These are phyloP conservation scores for Cydia splendana DNA, from an alignment of 1,140 invertebrate genomes.

Conservation along the genomic window DNA sequence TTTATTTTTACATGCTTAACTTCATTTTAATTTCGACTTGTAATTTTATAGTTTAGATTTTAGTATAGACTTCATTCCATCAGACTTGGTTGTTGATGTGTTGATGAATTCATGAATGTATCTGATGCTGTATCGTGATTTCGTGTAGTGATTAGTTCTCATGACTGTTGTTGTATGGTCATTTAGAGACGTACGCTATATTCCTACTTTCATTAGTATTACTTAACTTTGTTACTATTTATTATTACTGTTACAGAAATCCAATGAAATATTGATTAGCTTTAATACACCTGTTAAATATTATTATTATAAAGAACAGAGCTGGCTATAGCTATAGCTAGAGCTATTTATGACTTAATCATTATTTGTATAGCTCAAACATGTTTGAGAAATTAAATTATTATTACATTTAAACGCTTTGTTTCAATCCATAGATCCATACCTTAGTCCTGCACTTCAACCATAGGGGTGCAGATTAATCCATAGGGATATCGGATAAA, in stretches of 20 bases:
- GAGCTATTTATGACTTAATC: conserved; percentile 76
- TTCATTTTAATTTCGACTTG: conserved; percentile 67
- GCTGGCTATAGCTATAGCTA: conserved; percentile 45
- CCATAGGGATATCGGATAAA: too few species aligned
- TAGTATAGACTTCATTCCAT: conserved; percentile 70
- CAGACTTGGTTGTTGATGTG: conserved; percentile 55
- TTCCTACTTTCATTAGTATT: conserved; percentile 70
- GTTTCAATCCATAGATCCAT: neutral
- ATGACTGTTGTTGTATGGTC: conserved; percentile 29
- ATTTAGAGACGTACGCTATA: conserved; percentile 65
- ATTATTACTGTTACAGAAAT: conserved; percentile 72
- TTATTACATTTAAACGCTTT: conserved; percentile 57
- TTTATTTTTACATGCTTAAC: conserved; percentile 66
- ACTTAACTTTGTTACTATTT: conserved; percentile 78
- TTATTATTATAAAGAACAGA: conserved; percentile 76
- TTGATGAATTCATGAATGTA: conserved; percentile 47
- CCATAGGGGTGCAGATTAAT: neutral
- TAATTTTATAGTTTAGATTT: conserved; percentile 66
- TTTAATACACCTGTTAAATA: conserved; percentile 75
- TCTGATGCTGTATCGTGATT: conserved; percentile 44
- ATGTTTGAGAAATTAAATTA: conserved; percentile 78
- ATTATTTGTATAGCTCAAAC: conserved; percentile 79
- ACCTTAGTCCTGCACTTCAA: neutral
- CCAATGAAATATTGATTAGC: conserved; percentile 71
- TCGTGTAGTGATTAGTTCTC: conserved; percentile 1